Base-by-base conservation (phyloP, 2,797 vertebrate genomes). In the Loris lydekkerianus region DNA sequence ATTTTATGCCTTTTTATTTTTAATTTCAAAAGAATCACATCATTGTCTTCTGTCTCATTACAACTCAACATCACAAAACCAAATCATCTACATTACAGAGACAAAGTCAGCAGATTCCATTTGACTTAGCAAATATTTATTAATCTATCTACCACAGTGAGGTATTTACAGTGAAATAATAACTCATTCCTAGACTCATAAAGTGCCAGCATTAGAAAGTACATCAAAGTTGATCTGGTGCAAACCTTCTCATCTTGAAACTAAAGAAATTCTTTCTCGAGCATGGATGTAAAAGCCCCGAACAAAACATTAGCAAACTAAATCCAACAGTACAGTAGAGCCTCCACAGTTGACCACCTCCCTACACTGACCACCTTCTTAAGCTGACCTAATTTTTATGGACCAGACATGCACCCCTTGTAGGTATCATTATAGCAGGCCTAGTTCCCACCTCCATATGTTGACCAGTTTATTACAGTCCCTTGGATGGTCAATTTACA, bases 91-190 rank as follows among this genome's bases (percentile, higher is more conserved):
- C 85, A 92, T 96, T 96, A 85, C 90, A 76, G 63, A 93, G 72
- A 95, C 46, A 84, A 93, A 96, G 75, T 88, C 78, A 90, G 77
- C 61, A 93, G 43, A 94, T 80, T 75, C 69, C 69, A 67, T 37
- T 93, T 88, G 86, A 76, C 65, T 88, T 80, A 67, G 75, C 75
- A 93, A 96, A 93, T 97, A 96, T 90, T 85, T 81, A 92, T 56
- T 87, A 81, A 56, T 53, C 80, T 40, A 49, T 93, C 87, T 83
- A 67, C 23, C 69, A 56, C 21, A 43, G 31, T 37, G 43, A 87
- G 18, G 61, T 89, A 92, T 46, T 95, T 96, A 76, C 94, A 94
- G 46, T 60, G 23, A 91, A 95, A 89, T 61, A 76, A 89, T n/a
- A 43, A 25, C 61, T 81, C 88, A 56, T 93, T 89, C 37, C 96